Percentiles rank a stretch among this genome's conserved stretches.
Conservation (phyloP, 2,113 vertebrate genomes). For the Sapajus apella region DNA sequence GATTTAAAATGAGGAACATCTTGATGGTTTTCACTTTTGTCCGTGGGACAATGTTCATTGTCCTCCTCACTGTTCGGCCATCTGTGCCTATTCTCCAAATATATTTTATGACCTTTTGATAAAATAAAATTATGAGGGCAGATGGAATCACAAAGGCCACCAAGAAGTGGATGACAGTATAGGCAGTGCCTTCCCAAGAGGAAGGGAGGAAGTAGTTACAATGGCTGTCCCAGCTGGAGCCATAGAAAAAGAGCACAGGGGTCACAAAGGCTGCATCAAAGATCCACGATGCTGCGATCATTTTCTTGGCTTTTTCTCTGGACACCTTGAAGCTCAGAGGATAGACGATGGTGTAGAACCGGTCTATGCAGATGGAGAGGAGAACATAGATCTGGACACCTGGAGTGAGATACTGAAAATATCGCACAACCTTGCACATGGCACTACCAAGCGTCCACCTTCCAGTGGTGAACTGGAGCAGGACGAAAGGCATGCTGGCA, state of each 20-base stretch:
- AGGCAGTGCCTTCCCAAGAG: slow-evolving; percentile 88
- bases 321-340: slow-evolving; percentile 97
- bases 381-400: slow-evolving; percentile 93
- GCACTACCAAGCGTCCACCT: slow-evolving; percentile 87
- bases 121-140: slow-evolving; percentile 89
- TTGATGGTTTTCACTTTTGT: slow-evolving; percentile 98
- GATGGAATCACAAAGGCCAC: slow-evolving; percentile 89
- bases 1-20: slow-evolving; percentile 95
- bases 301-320: slow-evolving; percentile 94
- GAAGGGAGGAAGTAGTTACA: slow-evolving; percentile 91
- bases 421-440: slow-evolving; percentile 89
- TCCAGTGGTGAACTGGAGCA: slow-evolving; percentile 89
- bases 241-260: slow-evolving; percentile 90
- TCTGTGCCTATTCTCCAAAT: slow-evolving; percentile 94
- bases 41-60: slow-evolving; percentile 94
- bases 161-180: slow-evolving; percentile 85
- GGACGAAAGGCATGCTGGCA: slow-evolving; percentile 86
- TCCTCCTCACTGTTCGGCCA: slow-evolving; percentile 91
- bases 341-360: slow-evolving; percentile 95
- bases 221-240: slow-evolving; percentile 79
- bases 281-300: slow-evolving; percentile 93
- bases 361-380: slow-evolving; percentile 92
- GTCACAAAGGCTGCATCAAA: slow-evolving; percentile 86
- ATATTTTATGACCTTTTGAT: slow-evolving; percentile 94
- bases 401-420: slow-evolving; percentile 91